These are phyloP conservation scores for Hestina assimilis DNA, from an alignment of 1,140 invertebrate genomes.

Conservation along the genomic window DNA sequence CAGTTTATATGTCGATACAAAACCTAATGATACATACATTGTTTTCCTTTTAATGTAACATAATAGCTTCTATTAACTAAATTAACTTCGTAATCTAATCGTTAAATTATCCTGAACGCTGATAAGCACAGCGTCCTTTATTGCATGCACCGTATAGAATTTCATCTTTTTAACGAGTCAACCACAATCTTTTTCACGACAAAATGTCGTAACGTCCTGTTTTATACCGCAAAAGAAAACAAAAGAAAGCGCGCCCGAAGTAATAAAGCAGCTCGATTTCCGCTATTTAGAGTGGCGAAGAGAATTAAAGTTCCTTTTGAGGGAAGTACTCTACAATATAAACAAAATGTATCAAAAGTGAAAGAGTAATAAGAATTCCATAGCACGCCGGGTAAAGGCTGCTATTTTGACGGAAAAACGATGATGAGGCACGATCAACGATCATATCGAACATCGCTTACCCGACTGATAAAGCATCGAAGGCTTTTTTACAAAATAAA, in stretches of 20 bases:
- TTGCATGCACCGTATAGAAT: conserved; percentile 22
- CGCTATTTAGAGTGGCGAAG: conserved; percentile 58
- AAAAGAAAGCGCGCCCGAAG: conserved; percentile 56
- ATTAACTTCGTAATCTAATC: background rate
- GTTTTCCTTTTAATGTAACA: too few relatives aligned
- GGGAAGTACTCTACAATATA: conserved; percentile 65
- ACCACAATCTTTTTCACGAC: conserved; percentile 40
- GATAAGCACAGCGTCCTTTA: conserved; percentile 1
- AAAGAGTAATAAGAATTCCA: conserved; percentile 64
- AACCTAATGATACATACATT: too few relatives aligned
- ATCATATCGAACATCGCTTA: conserved; percentile 53
- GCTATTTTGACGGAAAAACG: conserved; percentile 63
- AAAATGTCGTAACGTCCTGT: conserved; percentile 60
- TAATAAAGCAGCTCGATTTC: conserved; percentile 68
- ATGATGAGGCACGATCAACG: conserved; percentile 71
- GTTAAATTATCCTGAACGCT: background rate
- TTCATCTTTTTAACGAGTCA: conserved; percentile 32
- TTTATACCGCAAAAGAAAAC: conserved; percentile 65
- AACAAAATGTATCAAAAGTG: conserved; percentile 59
- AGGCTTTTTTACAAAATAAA: conserved; percentile 64
- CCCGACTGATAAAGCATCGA: conserved; percentile 65
- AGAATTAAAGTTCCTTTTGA: conserved; percentile 73
- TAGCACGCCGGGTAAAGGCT: conserved; percentile 34
- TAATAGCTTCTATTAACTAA: background rate
- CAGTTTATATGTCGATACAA: too few relatives aligned